Percentiles rank a stretch among this genome's conserved stretches.
Evolutionary conservation across 2,113 vertebrate genomes (phyloP).

Genomic region (Hymenochirus boettgeri): DNA sequence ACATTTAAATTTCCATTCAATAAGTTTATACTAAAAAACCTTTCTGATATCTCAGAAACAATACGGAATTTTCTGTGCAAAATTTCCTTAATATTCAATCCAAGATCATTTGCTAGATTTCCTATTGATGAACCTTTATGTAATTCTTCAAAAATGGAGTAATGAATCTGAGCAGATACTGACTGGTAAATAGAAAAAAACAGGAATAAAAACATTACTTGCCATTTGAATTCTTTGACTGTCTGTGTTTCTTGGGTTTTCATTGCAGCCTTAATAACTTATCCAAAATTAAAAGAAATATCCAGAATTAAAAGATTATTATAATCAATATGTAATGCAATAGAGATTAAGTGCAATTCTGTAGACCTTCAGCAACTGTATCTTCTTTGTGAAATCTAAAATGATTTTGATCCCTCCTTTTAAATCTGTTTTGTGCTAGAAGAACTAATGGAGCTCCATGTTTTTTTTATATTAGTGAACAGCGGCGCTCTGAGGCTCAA

Average conservation of each 20-base stretch:
- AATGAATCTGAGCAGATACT: conserved; percentile 55
- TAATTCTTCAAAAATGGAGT: conserved; percentile 67
- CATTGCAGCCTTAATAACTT: neutral
- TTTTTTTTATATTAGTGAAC: conserved; percentile 39
- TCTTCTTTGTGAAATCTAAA: neutral
- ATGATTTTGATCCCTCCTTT: neutral
- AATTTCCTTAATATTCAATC: conserved; percentile 50
- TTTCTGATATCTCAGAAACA: conserved; percentile 55
- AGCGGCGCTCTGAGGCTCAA: conserved; percentile 50
- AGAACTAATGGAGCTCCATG: neutral
- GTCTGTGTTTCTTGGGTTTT: neutral
- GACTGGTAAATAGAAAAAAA: conserved; percentile 35
- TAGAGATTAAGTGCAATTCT: neutral
- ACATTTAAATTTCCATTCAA: conserved; percentile 65
- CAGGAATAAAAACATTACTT: conserved; percentile 59
- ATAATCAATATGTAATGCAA: no score
- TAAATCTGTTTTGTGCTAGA: neutral
- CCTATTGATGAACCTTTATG: conserved; percentile 62
- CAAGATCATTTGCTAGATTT: conserved; percentile 63
- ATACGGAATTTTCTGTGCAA: conserved; percentile 55
- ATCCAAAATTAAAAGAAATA: no score
- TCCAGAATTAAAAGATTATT: no score
- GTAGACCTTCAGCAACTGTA: neutral
- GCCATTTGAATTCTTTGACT: conserved; percentile 29
- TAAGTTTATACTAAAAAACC: conserved; percentile 61